These are phyloP conservation scores for Pelodiscus sinensis DNA, from an alignment of 2,113 vertebrate genomes.

Conservation along the genomic window DNA sequence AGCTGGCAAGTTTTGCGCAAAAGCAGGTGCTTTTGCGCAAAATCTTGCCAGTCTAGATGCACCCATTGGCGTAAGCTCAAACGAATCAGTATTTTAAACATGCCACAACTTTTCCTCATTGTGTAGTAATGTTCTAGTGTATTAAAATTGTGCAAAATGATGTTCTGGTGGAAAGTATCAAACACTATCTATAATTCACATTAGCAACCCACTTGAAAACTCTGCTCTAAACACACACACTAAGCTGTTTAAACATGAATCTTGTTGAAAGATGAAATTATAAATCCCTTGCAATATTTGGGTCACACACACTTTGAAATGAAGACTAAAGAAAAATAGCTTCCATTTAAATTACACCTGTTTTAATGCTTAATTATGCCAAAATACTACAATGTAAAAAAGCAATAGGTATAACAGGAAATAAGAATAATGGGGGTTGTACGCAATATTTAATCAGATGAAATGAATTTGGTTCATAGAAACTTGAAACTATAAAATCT, in stretches of 20 bases:
- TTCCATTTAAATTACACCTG: slow-evolving; percentile 27
- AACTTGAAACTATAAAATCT: slow-evolving; percentile 42
- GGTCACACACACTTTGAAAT: slow-evolving; percentile 25
- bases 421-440: neutral
- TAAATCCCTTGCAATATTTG: neutral
- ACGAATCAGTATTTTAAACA: neutral
- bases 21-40: too few relatives aligned
- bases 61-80: neutral
- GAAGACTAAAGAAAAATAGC: slow-evolving; percentile 6
- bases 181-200: slow-evolving; percentile 13
- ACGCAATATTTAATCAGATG: slow-evolving; percentile 40
- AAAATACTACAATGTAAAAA: neutral
- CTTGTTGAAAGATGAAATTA: slow-evolving; percentile 46
- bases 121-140: neutral
- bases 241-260: neutral
- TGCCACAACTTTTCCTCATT: neutral
- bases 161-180: neutral
- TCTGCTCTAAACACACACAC: neutral
- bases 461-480: slow-evolving; percentile 37
- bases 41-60: too few relatives aligned
- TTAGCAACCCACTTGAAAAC: neutral
- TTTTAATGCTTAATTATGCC: slow-evolving; percentile 34
- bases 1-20: too few relatives aligned
- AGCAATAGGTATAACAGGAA: slow-evolving; percentile 33
- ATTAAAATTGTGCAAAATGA: slow-evolving; percentile 17